These are phyloP conservation scores for Formica aserva DNA, from an alignment of 2,888 invertebrate genomes.

Conservation along the genomic window DNA sequence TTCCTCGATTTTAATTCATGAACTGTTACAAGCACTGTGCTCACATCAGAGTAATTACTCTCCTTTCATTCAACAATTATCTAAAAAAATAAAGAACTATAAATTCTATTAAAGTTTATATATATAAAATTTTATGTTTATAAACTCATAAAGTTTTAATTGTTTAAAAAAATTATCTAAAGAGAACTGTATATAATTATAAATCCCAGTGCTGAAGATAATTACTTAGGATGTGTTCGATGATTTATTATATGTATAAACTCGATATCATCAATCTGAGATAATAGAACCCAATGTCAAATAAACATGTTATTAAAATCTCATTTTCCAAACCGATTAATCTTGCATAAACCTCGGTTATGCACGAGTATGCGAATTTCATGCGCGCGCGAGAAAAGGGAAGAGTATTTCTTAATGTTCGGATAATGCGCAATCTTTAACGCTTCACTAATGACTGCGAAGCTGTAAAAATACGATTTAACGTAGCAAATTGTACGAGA, in stretches of 20 bases:
- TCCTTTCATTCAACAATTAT: background rate
- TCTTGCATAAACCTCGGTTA: background rate
- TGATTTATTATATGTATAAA: constrained; percentile 17
- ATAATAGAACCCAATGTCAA: constrained; percentile 7
- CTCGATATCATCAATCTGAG: constrained; percentile 43
- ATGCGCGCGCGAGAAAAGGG: background rate
- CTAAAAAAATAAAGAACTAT: background rate
- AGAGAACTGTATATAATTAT: background rate
- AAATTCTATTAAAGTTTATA: background rate
- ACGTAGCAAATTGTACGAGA: constrained; percentile 27
- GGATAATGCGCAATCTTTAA: constrained; percentile 47
- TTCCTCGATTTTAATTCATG: constrained; percentile 40
- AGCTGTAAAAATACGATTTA: constrained; percentile 37
- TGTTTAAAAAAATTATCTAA: background rate
- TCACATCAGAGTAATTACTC: constrained; percentile 8
- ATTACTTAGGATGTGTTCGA: background rate
- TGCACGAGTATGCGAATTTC: constrained; percentile 11
- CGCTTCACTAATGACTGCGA: constrained; percentile 17
- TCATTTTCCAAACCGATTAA: constrained; percentile 29
- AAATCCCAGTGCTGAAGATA: constrained; percentile 13
- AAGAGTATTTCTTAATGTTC: constrained; percentile 30
- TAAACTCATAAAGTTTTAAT: background rate
- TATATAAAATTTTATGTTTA: background rate
- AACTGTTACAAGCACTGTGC: background rate
- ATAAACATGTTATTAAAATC: constrained; percentile 50